Percentiles rank a stretch among this genome's conserved stretches.
phyloP scores from a whole-genome alignment of 2,888 invertebrate genomes.

The Dioctria rufipes region DNA sequence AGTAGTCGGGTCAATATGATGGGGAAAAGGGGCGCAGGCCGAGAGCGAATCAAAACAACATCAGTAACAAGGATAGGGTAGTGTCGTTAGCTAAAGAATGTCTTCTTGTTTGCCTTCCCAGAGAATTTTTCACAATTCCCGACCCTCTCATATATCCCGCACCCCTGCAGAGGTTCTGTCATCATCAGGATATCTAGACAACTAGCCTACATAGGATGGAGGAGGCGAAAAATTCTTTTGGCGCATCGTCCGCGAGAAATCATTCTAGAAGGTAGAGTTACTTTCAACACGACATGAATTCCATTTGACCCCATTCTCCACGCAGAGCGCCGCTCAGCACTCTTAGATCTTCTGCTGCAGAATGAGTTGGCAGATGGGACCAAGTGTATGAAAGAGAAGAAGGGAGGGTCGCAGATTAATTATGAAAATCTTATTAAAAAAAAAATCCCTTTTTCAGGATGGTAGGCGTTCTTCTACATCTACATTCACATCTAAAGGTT shows the following conservation, averaged over 20 bases:
- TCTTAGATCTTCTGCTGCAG: neutral
- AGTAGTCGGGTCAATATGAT: neutral
- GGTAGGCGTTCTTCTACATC: constrained; percentile 4
- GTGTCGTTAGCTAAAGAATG: constrained; percentile 4
- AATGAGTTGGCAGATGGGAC: neutral
- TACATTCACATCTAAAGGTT: constrained; percentile 4
- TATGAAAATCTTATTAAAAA: constrained; percentile 60
- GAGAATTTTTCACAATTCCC: neutral
- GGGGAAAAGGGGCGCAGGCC: constrained; percentile 22
- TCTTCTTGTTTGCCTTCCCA: constrained; percentile 23
- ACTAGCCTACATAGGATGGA: neutral
- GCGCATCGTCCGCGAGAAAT: constrained; percentile 14
- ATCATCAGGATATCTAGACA: neutral
- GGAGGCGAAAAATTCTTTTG: neutral
- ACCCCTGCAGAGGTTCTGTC: neutral
- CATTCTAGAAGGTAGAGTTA: constrained; percentile 40
- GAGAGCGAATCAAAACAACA: constrained; percentile 48
- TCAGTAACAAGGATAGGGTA: constrained; percentile 41
- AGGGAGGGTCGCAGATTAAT: constrained; percentile 55
- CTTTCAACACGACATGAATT: constrained; percentile 32
- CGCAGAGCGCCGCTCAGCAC: neutral
- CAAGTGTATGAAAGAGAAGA: constrained; percentile 21
- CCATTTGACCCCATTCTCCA: constrained; percentile 18
- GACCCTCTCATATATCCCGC: neutral
- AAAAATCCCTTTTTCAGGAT: constrained; percentile 25